These are phyloP conservation scores for Lichenostomus cassidix DNA, from an alignment of 2,113 vertebrate species.

Conservation along the genomic window DNA sequence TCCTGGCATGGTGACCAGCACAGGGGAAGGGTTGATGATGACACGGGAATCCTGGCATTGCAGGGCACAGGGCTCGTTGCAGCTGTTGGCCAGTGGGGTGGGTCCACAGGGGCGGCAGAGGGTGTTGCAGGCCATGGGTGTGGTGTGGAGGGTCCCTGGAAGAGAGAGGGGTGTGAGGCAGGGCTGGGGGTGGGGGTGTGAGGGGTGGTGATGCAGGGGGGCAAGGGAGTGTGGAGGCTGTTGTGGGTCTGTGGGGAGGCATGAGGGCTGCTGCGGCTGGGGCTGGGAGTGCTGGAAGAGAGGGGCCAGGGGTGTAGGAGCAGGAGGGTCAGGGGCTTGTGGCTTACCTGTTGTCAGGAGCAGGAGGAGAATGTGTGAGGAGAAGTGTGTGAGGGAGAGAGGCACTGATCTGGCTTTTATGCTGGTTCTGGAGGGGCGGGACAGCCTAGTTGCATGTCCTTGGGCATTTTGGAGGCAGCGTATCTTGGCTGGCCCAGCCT, in stretches of 20 bases:
- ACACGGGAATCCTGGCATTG: background rate
- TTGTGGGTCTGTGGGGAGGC: background rate
- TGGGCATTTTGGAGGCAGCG: accelerated
- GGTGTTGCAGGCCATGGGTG: background rate
- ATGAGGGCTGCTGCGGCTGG: background rate
- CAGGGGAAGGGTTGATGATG: no score
- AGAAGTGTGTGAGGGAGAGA: background rate
- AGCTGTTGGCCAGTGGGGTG: background rate
- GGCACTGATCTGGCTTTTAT: background rate
- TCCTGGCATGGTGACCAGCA: no score
- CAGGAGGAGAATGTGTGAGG: background rate
- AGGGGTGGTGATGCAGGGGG: no score
- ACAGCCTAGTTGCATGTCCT: no score
- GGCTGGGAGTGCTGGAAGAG: background rate
- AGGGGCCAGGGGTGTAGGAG: accelerated
- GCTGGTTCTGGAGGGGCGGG: background rate
- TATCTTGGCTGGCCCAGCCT: background rate
- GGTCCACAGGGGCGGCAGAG: background rate
- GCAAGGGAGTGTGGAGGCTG: no score
- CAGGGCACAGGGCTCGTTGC: background rate
- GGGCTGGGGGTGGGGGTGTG: background rate
- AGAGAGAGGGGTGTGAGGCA: background rate
- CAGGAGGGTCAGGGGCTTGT: background rate
- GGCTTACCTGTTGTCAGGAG: background rate
- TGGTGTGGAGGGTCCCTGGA: background rate